Evolutionary conservation across 2,113 vertebrate species (phyloP), one percentile per base, ranked within the genome.

Genomic region (Hyperopisus bebe): DNA sequence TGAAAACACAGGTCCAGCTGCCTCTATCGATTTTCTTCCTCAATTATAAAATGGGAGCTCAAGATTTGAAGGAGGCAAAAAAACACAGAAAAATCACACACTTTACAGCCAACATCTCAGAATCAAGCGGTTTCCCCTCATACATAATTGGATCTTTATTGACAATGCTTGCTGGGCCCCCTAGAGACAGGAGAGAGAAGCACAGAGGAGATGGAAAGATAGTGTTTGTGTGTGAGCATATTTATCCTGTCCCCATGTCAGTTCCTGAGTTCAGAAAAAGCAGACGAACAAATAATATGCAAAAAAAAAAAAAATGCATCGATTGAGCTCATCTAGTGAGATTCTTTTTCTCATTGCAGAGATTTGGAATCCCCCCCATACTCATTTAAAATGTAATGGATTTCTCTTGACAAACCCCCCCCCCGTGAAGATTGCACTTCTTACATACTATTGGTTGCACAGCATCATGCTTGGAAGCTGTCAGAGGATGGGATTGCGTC

Each of bases 1-100:
- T 93, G 74, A 39, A 80, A 39, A 17, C 13, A 93, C 94, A 94
- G 92, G 90, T 94, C 93, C 95, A 94, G 95, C 95, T 95, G 95
- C 94, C 89, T 87, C 88, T 92, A 96, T 96, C 94, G 96, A 96
- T 96, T 96, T 95, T 95, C 91, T 90, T 91, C 95, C 94, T 96
- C 95, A 96, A 95, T 96, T 96, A 96, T 95, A 95, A 95, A 95
- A 96, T 95, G 94, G 94, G 94, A 93, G 93, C 94, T 95, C 93
- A 91, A 93, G 94, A 94, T 94, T 95, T 93, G 90, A 94, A 92
- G 19, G 53, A 39, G 42, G 51, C n/a, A 70, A 44, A 24, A 87
- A 87, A 47, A 10, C 42, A 85, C 5, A n/a, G 92, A 93, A 93
- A 93, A 94, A 95, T 94, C 95, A 93, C 94, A 93, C 92, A 92